Conservation (phyloP, 1,140 invertebrate genomes). For the Delia radicum region DNA sequence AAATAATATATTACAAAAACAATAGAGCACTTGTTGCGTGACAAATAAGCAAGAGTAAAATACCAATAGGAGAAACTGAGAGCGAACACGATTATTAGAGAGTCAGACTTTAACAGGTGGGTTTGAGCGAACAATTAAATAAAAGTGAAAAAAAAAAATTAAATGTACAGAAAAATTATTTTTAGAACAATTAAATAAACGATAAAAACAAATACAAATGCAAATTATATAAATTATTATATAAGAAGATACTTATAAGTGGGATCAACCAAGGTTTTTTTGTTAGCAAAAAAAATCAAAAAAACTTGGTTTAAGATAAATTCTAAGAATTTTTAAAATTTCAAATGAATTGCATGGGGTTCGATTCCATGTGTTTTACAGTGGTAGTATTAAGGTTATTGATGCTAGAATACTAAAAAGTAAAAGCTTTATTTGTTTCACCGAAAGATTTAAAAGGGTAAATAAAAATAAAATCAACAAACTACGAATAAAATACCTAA, state of each 20-base stretch:
- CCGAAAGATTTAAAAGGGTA: neutral
- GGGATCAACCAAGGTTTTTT: too few relatives aligned
- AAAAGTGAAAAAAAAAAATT: neutral
- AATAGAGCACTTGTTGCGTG: conserved; percentile 12
- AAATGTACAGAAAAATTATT: neutral
- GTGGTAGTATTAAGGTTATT: neutral
- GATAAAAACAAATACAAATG: neutral
- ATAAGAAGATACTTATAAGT: neutral
- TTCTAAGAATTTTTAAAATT: neutral
- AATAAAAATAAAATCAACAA: neutral
- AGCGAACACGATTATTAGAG: neutral
- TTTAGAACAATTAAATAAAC: neutral
- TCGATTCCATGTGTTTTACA: neutral
- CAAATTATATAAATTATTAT: neutral
- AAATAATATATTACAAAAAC: neutral
- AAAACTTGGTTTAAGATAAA: too few relatives aligned
- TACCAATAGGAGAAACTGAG: neutral
- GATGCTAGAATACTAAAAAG: neutral
- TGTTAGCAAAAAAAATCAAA: too few relatives aligned
- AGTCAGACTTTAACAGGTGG: neutral
- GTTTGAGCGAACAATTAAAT: neutral
- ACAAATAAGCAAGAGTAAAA: neutral
- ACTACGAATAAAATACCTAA: too few relatives aligned
- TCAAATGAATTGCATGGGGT: too few relatives aligned
- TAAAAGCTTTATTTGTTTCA: neutral